Evolutionary conservation across 2,888 invertebrate species (phyloP).

Genomic region (Scaptomyza tumidula): DNA sequence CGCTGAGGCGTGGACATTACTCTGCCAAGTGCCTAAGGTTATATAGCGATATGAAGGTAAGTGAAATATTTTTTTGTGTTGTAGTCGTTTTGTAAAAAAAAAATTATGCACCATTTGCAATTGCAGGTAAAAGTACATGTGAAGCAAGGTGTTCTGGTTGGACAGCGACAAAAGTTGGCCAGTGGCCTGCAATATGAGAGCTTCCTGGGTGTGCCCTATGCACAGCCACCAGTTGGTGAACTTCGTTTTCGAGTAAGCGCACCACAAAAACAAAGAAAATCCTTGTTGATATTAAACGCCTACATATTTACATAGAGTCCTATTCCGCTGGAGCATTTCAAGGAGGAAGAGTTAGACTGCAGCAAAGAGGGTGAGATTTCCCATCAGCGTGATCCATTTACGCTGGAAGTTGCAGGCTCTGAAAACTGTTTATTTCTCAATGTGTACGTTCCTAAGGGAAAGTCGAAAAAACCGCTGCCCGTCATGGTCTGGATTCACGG

Average conservation of each 20-base stretch:
- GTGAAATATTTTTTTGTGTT: neutral
- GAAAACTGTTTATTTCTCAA: constrained; percentile 83
- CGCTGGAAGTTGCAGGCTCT: constrained; percentile 69
- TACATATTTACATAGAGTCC: constrained; percentile 70
- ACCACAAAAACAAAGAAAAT: too few species aligned
- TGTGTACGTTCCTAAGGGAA: constrained; percentile 79
- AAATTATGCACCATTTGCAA: neutral
- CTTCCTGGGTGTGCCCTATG: constrained; percentile 87
- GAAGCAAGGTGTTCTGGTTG: constrained; percentile 85
- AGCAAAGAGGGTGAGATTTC: constrained; percentile 77
- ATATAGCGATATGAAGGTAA: constrained; percentile 61
- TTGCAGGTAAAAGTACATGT: constrained; percentile 78
- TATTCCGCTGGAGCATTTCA: constrained; percentile 75
- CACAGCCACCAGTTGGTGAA: constrained; percentile 86
- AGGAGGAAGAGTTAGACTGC: constrained; percentile 78
- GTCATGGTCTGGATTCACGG: constrained; percentile 84
- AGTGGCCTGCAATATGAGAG: constrained; percentile 84
- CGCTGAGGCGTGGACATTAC: constrained; percentile 9
- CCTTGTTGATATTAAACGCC: neutral
- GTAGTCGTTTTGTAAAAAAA: neutral
- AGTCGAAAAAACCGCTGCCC: constrained; percentile 59
- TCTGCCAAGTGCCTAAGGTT: constrained; percentile 20
- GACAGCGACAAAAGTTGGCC: constrained; percentile 82
- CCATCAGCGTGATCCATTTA: constrained; percentile 78
- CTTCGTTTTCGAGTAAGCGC: constrained; percentile 82